Evolutionary conservation across 2,113 vertebrate species (phyloP), one percentile per base, ranked within the genome.

Genomic region (Numenius arquata): DNA sequence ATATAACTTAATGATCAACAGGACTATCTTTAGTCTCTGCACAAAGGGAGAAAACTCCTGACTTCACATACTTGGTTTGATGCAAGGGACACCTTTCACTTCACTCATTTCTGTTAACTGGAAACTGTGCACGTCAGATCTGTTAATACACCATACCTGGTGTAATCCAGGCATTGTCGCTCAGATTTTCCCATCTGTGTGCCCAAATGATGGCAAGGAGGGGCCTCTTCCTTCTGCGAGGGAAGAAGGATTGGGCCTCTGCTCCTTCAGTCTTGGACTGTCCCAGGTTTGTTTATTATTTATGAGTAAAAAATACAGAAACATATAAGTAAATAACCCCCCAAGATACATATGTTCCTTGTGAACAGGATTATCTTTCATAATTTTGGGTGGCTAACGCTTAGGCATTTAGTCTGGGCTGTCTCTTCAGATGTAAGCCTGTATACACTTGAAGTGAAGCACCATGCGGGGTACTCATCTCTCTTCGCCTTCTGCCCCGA

Each of bases 401-500:
- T 6, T 15, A 62, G 48, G 41, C 11, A 9, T 81, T 87, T 65
- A 22, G 8, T 66, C 58, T 61, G 29, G 40, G 36, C 53, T 56
- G 27, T 32, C 12, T 59, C 17, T 90, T 70, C 45, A 56, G 47
- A 43, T 47, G 7, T 59, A 47, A 66, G 36, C 59, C 63, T 20
- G 14, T 17, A 26, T 15, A 22, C 17, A 3, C 38, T 48, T 58
- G n/a, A 27, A 30, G 15, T 19, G 40, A 38, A 93, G 84, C 38
- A n/a, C 41, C 13, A 1, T 15, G 30, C 1, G 6, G 25, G 18
- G 6, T 50, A 8, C 58, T 80, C 8, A 2, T 12, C 8, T 40
- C 26, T 56, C 63, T 38, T 26, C n/a, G 38, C 1, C 0, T 78
- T 38, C 61, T 55, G 21, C 27, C 70, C 29, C 0, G 0, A 62